Conservation (phyloP, 2,113 vertebrate genomes). For the Galeopterus variegatus region DNA sequence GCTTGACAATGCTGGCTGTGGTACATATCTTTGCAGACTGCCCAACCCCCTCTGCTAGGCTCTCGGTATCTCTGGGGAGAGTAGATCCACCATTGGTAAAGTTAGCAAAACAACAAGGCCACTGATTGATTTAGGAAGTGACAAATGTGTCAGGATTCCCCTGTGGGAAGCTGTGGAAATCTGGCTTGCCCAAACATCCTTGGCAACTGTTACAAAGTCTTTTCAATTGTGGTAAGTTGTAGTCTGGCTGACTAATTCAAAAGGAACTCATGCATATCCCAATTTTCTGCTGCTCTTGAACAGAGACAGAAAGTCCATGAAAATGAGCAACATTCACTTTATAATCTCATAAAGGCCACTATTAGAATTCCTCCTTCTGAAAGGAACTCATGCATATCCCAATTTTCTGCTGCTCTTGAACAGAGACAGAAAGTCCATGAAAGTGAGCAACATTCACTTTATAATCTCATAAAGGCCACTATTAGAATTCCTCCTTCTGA, state of each 20-base stretch:
- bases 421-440: slow-evolving; percentile 64
- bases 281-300: slow-evolving; percentile 70
- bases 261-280: slow-evolving; percentile 57
- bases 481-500: slow-evolving; percentile 22
- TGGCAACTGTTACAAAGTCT: slow-evolving; percentile 65
- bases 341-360: slow-evolving; percentile 24
- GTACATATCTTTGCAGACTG: not conserved
- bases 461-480: slow-evolving; percentile 24
- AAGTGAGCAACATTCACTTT: slow-evolving; percentile 65
- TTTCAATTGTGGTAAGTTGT: slow-evolving; percentile 61
- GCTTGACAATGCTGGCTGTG: not conserved
- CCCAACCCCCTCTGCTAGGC: not conserved
- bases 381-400: slow-evolving; percentile 57
- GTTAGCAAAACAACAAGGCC: slow-evolving; percentile 52
- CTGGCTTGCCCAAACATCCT: slow-evolving; percentile 72
- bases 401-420: slow-evolving; percentile 70
- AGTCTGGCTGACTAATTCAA: slow-evolving; percentile 60
- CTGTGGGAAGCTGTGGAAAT: slow-evolving; percentile 60
- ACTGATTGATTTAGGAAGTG: slow-evolving; percentile 65
- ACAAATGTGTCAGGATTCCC: slow-evolving; percentile 71
- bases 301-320: slow-evolving; percentile 64
- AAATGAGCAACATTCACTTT: slow-evolving; percentile 63
- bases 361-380: slow-evolving; percentile 57
- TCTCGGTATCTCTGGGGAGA: slow-evolving; percentile 36
- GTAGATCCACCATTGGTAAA: slow-evolving; percentile 33